Conservation (phyloP, 2,797 vertebrate genomes). For the Neomorphus geoffroyi region DNA sequence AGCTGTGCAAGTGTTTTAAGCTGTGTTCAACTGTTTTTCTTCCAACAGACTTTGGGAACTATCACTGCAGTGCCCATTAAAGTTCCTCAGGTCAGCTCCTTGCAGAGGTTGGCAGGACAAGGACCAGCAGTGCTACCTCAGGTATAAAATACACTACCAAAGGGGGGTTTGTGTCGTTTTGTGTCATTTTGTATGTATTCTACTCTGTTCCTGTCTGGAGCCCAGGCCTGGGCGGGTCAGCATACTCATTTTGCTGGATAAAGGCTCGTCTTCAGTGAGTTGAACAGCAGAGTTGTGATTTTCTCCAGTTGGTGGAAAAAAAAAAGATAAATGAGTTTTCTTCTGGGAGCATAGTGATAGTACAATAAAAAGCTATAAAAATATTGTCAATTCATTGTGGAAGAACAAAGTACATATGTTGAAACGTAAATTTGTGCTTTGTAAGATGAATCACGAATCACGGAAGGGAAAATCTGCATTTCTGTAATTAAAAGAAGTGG, state of each 20-base stretch:
- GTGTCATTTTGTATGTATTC: neutral
- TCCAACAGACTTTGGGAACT: conserved; percentile 88
- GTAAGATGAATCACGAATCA: neutral
- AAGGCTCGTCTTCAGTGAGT: neutral
- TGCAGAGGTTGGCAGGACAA: conserved; percentile 95
- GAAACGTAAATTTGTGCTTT: neutral
- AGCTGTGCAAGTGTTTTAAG: conserved; percentile 1
- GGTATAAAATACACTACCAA: conserved; percentile 75
- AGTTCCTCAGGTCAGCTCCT: conserved; percentile 97
- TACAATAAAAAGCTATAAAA: neutral
- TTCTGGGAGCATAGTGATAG: neutral
- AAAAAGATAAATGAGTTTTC: neutral
- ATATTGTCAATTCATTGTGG: neutral
- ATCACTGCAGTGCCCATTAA: conserved; percentile 92
- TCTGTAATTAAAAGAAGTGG: neutral
- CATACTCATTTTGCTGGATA: neutral
- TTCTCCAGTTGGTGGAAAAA: neutral
- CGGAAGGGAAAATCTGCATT: neutral
- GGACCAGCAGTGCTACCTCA: conserved; percentile 96
- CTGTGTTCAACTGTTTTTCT: conserved; percentile 44
- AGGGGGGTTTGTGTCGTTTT: neutral
- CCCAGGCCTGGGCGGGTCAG: neutral
- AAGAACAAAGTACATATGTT: neutral
- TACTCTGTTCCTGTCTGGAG: neutral
- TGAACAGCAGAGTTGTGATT: neutral